Evolutionary conservation across 2,888 invertebrate genomes (phyloP), one percentile per base, ranked within the genome.

Genomic region (Rhaphigaster nebulosa): DNA sequence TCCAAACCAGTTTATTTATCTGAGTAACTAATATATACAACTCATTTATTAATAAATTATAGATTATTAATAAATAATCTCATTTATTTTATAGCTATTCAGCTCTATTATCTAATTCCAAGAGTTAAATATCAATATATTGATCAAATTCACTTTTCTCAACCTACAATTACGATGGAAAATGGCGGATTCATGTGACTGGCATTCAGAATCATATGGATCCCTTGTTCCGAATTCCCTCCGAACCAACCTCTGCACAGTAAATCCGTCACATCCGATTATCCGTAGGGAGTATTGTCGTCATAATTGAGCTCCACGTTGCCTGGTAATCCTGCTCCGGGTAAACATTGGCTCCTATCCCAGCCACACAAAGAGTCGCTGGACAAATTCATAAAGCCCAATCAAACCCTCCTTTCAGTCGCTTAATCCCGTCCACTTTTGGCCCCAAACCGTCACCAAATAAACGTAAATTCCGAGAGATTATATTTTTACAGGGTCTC

Each of bases 231-330:
- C 52, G 87, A 87, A 87, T 26, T 45, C 84, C 45, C 45, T 50
- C n/a, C 84, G 13, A 23, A 50, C 12, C 41, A 18, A 84, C 45
- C 26, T 26, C 84, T 8, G 45, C 45, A 45, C 45, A 41, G 84
- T 84, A n/a, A 84, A 84, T 84, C 84, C 13, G n/a, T 45, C 84
- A 84, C 84, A 84, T 84, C 84, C 84, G 84, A 50, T 45, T 50
- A 50, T 41, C 45, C 41, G n/a, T n/a, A 5, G 45, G 84, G 45
- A 84, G 84, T 84, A 84, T 84, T 84, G 84, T 84, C 84, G 84
- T 50, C 84, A 84, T 84, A 84, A 84, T 84, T 84, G 45, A 84
- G 84, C n/a, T 4, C 12, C 84, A 10, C 45, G 45, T 50, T 45
- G n/a, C 26, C 84, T 84, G 45, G 84, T 84, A 84, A 84, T 84